phyloP scores from a whole-genome alignment of 1,140 invertebrate species.

The Augochlora pura region DNA sequence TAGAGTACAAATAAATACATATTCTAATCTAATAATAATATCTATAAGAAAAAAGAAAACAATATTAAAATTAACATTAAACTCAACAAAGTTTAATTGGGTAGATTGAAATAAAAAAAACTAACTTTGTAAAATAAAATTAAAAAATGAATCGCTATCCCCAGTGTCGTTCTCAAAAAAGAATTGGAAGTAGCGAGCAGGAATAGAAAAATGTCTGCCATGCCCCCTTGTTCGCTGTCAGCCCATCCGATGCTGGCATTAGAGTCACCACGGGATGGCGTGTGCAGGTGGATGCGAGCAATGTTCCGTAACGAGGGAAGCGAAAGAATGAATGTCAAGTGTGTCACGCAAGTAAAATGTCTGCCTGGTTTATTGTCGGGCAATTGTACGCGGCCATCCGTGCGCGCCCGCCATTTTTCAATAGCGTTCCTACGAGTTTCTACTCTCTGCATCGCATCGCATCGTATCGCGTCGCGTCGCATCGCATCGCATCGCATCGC shows the following conservation, averaged over 20 bases:
- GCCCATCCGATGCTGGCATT: constrained; percentile 41
- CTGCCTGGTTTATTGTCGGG: constrained; percentile 40
- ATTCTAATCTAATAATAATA: too few relatives aligned
- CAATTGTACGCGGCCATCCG: constrained; percentile 48
- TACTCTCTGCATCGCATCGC: background rate
- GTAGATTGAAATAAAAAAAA: too few relatives aligned
- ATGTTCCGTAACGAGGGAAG: constrained; percentile 16
- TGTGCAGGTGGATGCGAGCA: constrained; percentile 25
- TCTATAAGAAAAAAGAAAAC: too few relatives aligned
- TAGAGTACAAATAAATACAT: too few relatives aligned
- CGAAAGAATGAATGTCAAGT: constrained; percentile 47
- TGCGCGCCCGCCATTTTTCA: constrained; percentile 24
- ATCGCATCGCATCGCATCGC: too few relatives aligned
- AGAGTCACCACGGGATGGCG: constrained; percentile 32
- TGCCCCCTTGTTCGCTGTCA: background rate
- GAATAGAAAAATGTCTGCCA: background rate
- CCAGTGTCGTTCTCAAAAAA: too few relatives aligned
- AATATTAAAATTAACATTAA: too few relatives aligned
- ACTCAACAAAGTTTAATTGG: too few relatives aligned
- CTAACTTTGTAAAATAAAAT: too few relatives aligned
- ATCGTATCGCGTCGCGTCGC: background rate
- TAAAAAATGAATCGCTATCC: too few relatives aligned
- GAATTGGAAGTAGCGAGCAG: background rate
- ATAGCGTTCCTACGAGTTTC: constrained; percentile 27
- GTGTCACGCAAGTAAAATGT: constrained; percentile 55